Base-by-base conservation (phyloP, 2,113 vertebrate species). In the Hassar affinis region DNA sequence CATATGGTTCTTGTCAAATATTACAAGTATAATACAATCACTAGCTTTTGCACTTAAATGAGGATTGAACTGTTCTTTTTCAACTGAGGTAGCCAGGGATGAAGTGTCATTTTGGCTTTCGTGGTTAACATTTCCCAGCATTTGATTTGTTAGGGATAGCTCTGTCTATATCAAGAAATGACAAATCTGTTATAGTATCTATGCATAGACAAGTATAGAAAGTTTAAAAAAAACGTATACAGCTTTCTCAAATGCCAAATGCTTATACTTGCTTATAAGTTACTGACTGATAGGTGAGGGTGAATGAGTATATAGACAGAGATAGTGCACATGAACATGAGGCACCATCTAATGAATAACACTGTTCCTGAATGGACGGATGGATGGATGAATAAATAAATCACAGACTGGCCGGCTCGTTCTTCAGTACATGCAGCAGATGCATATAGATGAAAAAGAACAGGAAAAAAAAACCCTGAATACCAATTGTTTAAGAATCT, bases 301-400 rank as follows among this genome's bases (percentile, higher is more conserved):
- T 56, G 33, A 72, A 71, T 38, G 33, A 10, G 9, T 54, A 81
- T 72, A n/a, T 66, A 33, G 9, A 25, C 18, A 25, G 11, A 69
- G 49, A 69, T 27, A 68, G 75, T 80, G 45, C 35, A 22, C 20
- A 80, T 66, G 49, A 56, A 54, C 79, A 79, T 22, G 33, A 38
- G 72, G 47, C 4, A 15, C 15, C 6, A 14, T 61, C 27, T 47
- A 62, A 20, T 74, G 49, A 71, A 69, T 81, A 59, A 25, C 11
- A 77, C 8, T 68, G 35, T 33, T 20, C 8, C 18, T 81, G 52
- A 17, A 66, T 38, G 45, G 74, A 62, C 76, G 33, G 82, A 78
- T 81, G 61, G n/a, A 72, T n/a, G 27, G 82, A 78, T 81, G 61
- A 20, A 72, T n/a, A 22, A 61, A 76, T 79, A 27, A 52, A 61